A percentile compares a stretch with the other conserved stretches of the same genome.
Conservation (phyloP, 2,888 invertebrate genomes). For the Neoaliturus tenellus region DNA sequence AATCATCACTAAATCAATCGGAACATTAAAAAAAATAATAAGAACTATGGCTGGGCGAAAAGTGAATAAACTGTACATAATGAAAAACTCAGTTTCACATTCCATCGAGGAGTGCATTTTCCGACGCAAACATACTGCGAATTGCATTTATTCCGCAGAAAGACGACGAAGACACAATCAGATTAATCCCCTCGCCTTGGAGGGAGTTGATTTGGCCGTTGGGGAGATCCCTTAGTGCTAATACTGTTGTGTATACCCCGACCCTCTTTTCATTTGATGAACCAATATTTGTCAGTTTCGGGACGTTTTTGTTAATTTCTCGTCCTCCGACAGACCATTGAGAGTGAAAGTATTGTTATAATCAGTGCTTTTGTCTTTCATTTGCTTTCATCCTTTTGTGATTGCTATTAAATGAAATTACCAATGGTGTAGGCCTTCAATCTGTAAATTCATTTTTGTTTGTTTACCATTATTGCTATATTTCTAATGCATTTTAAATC, state of each 20-base stretch:
- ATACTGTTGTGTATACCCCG: conserved; percentile 25
- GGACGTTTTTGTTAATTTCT: neutral
- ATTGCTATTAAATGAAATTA: neutral
- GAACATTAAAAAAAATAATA: no score
- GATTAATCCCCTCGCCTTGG: neutral
- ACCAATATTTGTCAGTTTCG: conserved; percentile 34
- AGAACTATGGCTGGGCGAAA: no score
- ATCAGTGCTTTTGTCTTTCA: neutral
- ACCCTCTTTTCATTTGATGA: conserved; percentile 32
- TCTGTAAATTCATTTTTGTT: no score
- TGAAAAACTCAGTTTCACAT: no score
- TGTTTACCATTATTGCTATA: no score
- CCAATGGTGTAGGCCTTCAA: neutral
- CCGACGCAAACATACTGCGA: no score
- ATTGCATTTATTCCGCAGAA: neutral
- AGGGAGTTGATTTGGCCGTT: conserved; percentile 12
- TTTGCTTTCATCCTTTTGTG: neutral
- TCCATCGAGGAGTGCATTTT: no score
- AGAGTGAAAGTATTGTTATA: neutral
- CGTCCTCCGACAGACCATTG: neutral
- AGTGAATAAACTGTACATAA: no score
- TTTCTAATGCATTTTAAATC: no score
- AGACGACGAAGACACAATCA: neutral
- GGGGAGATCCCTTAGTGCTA: conserved; percentile 4
- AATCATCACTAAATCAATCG: no score